Conservation (phyloP, 2,797 vertebrate species). For the Pagetopsis macropterus region DNA sequence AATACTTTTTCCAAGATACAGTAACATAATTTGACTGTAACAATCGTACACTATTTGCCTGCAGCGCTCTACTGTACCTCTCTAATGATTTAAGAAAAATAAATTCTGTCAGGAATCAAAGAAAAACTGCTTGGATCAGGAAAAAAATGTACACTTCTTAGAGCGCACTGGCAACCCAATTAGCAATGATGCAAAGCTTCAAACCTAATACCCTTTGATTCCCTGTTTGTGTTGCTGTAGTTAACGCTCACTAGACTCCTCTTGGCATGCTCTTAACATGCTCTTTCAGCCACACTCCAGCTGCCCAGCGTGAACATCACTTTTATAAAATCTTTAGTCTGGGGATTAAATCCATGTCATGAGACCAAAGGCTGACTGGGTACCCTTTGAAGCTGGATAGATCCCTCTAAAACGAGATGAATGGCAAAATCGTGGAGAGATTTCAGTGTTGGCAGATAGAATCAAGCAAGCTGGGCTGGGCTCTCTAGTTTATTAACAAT, state of each 20-base stretch:
- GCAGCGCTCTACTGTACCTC: constrained; percentile 44
- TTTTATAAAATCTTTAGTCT: constrained; percentile 69
- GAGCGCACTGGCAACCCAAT: constrained; percentile 66
- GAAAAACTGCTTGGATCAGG: constrained; percentile 32
- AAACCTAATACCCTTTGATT: constrained; percentile 71
- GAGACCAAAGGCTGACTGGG: constrained; percentile 68
- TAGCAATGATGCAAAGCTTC: constrained; percentile 65
- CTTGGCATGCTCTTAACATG: constrained; percentile 55
- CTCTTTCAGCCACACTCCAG: constrained; percentile 51
- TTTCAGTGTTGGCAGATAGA: constrained; percentile 70
- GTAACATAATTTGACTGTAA: constrained; percentile 38
- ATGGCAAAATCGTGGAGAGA: constrained; percentile 61
- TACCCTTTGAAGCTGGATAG: constrained; percentile 73
- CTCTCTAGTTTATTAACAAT: constrained; percentile 50
- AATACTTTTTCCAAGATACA: constrained; percentile 33
- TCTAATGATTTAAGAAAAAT: constrained; percentile 41
- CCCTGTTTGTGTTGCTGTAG: constrained; percentile 56
- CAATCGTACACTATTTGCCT: constrained; percentile 34
- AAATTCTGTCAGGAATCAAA: constrained; percentile 53
- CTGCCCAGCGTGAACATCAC: constrained; percentile 56
- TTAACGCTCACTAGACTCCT: constrained; percentile 55
- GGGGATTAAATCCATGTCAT: constrained; percentile 77
- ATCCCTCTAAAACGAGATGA: constrained; percentile 73
- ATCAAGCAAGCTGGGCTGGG: constrained; percentile 56
- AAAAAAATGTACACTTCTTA: constrained; percentile 60